Evolutionary conservation across 92 coral and sea anemone species (phyloP).

Genomic region (Zoanthus gigantus): DNA sequence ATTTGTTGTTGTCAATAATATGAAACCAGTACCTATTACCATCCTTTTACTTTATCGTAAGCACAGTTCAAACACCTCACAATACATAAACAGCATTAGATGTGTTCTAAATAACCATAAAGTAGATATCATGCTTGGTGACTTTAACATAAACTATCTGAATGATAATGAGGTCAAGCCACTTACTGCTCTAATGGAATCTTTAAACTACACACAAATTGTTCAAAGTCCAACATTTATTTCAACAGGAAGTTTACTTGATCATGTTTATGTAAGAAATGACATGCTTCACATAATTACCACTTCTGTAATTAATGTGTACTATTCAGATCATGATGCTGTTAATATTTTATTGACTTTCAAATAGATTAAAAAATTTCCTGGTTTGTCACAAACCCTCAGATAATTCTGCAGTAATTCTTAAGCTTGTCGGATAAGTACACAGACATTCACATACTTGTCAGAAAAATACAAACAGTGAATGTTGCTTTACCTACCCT

Average conservation of each 20-base stretch:
- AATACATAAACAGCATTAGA: conserved; percentile 3
- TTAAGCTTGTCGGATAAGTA: conserved; percentile 2
- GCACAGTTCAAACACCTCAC: conserved; percentile 16
- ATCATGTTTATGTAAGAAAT: conserved; percentile 1
- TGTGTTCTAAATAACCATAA: background rate
- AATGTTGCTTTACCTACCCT: background rate
- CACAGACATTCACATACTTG: conserved; percentile 3
- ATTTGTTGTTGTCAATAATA: conserved; percentile 38
- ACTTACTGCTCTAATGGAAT: background rate
- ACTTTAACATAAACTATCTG: background rate
- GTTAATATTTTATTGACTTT: background rate
- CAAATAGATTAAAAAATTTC: conserved; percentile 1
- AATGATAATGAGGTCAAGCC: background rate
- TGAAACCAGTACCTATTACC: background rate
- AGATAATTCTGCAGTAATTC: conserved; percentile 2
- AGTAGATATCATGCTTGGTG: conserved; percentile 1
- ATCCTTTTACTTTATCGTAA: conserved; percentile 44
- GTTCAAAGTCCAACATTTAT: background rate
- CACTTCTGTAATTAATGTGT: background rate
- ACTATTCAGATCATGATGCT: background rate
- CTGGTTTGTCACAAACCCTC: conserved; percentile 8
- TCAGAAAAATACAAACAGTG: conserved; percentile 5
- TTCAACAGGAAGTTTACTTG: background rate
- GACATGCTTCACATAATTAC: background rate
- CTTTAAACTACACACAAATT: conserved; percentile 1